Base-by-base conservation (phyloP, 2,888 invertebrate species). In the Polydrusus pterygomalis region DNA sequence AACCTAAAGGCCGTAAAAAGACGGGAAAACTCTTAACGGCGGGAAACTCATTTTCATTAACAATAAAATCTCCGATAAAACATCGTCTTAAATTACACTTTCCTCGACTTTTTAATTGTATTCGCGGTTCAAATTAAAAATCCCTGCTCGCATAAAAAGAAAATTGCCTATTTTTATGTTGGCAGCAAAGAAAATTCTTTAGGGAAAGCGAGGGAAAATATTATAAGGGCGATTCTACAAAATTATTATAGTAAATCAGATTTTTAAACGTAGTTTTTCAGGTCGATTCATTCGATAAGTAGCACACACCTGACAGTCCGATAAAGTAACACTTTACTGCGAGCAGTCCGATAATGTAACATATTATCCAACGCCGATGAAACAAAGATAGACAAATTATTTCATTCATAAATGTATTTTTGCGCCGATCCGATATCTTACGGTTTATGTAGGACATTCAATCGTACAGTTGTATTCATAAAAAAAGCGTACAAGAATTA, bases 101-200 rank as follows among this genome's bases (percentile, higher is more conserved):
- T 65, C 73, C 68, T 62, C 65, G 74, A 77, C 77, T 77, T 77
- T 77, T 65, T 77, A 77, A 77, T 77, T 77, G 70, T 73, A 77
- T 70, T 71, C 85, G 86, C 81, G 85, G 85, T 86, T 79, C 84
- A 86, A 85, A 86, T 86, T 86, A 86, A 86, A 86, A 86, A 85
- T 85, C 84, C 84, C 80, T 81, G 83, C 82, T 81, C 43, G 34
- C 84, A 84, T 83, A 86, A 86, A 86, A 86, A 85, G 85, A 85
- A 86, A 86, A 86, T 87, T 87, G 87, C 86, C 86, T 86, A 85
- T 86, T 87, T 87, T 86, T 86, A 85, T 86, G 84, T 45, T 30
- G 38, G 49, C 45, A 45, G 51, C 47, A 40, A 68, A 49, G 68
- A 62, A 62, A 45, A 63, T 38, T 54, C 54, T 34, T 43, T 17